Conservation (phyloP, 2,797 vertebrate genomes). For the Cyclopterus lumpus region DNA sequence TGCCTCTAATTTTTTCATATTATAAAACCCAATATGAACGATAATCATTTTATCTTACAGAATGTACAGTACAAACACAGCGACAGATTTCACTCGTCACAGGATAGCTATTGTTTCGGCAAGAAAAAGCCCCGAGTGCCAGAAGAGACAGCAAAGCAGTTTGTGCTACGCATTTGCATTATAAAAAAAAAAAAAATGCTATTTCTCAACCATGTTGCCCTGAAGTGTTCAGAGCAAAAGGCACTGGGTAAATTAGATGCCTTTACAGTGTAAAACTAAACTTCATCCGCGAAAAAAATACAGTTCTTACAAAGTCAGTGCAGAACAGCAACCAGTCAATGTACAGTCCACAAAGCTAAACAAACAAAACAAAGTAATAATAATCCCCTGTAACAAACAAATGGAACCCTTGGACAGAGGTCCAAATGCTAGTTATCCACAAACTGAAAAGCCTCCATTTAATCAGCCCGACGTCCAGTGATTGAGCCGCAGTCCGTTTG, state of each 20-base stretch:
- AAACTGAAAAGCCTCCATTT: slow-evolving; percentile 21
- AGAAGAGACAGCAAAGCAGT: slow-evolving; percentile 16
- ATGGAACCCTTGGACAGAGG: background rate
- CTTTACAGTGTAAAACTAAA: slow-evolving; percentile 32
- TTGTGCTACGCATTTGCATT: slow-evolving; percentile 1
- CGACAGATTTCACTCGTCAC: background rate
- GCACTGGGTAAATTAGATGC: background rate
- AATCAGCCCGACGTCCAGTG: slow-evolving; percentile 43
- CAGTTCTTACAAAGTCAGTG: slow-evolving; percentile 43
- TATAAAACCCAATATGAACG: slow-evolving; percentile 37
- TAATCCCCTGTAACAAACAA: slow-evolving; percentile 8
- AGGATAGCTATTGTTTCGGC: background rate
- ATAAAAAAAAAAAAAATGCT: background rate
- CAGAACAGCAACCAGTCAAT: slow-evolving; percentile 35
- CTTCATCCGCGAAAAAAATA: background rate
- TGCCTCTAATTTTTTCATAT: background rate
- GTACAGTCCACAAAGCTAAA: slow-evolving; percentile 21
- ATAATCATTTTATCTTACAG: slow-evolving; percentile 39
- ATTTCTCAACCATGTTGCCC: background rate
- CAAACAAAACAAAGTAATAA: background rate
- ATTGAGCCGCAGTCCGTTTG: slow-evolving; percentile 29
- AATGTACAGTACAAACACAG: slow-evolving; percentile 57
- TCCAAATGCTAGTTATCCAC: slow-evolving; percentile 16
- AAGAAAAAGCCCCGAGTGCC: slow-evolving; percentile 55
- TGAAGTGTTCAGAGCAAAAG: background rate